Percentiles rank a stretch among this genome's conserved stretches.
Conservation (phyloP, 2,888 invertebrate species). For the Thera obeliscata region DNA sequence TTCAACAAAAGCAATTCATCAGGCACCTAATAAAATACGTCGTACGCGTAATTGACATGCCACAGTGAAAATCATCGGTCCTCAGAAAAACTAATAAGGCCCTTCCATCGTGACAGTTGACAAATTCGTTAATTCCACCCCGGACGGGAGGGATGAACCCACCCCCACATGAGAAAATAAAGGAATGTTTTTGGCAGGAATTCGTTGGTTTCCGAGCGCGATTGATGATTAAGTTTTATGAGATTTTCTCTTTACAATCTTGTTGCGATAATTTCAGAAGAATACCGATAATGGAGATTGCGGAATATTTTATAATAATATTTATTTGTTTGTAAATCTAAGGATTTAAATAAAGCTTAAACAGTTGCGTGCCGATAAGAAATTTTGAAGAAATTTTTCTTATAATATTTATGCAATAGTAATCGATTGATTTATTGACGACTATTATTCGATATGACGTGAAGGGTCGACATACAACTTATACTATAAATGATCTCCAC, state of each 20-base stretch:
- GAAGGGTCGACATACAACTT: too few species aligned
- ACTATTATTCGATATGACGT: too few species aligned
- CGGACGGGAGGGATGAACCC: slow-evolving; percentile 32
- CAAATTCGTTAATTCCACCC: slow-evolving; percentile 80
- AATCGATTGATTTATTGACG: too few species aligned
- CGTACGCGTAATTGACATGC: slow-evolving; percentile 53
- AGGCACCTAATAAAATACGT: slow-evolving; percentile 45
- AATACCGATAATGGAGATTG: slow-evolving; percentile 1
- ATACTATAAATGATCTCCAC: too few species aligned
- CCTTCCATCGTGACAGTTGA: slow-evolving; percentile 75
- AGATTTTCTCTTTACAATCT: slow-evolving; percentile 39
- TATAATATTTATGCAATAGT: too few species aligned
- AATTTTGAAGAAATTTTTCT: too few species aligned
- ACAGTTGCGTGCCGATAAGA: too few species aligned
- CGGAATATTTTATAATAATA: not conserved
- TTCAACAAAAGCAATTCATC: slow-evolving; percentile 38
- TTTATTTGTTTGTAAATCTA: not conserved
- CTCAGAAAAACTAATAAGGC: slow-evolving; percentile 77
- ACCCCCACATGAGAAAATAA: slow-evolving; percentile 55
- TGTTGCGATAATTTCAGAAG: not conserved
- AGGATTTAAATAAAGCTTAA: not conserved
- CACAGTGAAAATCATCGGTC: slow-evolving; percentile 64
- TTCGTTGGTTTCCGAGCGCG: slow-evolving; percentile 41
- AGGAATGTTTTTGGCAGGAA: slow-evolving; percentile 52
- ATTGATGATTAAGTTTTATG: slow-evolving; percentile 41